Conservation (phyloP, 2,113 vertebrate genomes). For the Orcinus orca region DNA sequence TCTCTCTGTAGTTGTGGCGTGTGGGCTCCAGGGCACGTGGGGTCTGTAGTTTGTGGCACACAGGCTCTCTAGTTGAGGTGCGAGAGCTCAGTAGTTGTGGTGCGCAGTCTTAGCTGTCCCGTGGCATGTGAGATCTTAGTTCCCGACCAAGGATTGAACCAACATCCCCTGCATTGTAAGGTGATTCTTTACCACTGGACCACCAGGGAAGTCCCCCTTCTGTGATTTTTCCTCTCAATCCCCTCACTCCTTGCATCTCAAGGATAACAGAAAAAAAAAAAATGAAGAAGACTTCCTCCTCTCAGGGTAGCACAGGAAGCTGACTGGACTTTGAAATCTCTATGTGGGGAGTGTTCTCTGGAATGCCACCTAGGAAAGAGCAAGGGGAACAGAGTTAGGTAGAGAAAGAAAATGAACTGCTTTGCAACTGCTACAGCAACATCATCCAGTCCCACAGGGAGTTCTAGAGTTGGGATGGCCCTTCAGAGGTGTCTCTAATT, state of each 20-base stretch:
- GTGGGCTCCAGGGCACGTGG: too few species aligned
- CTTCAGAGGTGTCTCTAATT: not conserved
- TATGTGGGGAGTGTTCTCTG: not conserved
- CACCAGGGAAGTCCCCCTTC: too few species aligned
- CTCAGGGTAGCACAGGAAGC: not conserved
- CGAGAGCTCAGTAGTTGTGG: too few species aligned
- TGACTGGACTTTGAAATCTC: not conserved
- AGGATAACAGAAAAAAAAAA: not conserved
- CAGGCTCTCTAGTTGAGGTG: too few species aligned
- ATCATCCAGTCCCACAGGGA: not conserved
- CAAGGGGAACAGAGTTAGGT: not conserved
- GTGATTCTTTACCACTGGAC: too few species aligned
- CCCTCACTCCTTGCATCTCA: not conserved
- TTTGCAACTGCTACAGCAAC: not conserved
- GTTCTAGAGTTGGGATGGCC: not conserved
- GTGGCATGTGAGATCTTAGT: too few species aligned
- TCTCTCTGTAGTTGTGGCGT: too few species aligned
- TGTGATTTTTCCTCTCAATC: not conserved
- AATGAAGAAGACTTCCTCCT: not conserved
- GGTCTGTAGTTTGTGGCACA: too few species aligned
- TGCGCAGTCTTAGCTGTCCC: fast-evolving
- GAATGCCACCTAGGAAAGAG: not conserved
- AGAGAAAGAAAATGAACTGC: not conserved
- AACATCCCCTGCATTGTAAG: too few species aligned
- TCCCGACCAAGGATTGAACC: too few species aligned